phyloP scores from a whole-genome alignment of 2,113 vertebrate species.

The Jacana jacana region DNA sequence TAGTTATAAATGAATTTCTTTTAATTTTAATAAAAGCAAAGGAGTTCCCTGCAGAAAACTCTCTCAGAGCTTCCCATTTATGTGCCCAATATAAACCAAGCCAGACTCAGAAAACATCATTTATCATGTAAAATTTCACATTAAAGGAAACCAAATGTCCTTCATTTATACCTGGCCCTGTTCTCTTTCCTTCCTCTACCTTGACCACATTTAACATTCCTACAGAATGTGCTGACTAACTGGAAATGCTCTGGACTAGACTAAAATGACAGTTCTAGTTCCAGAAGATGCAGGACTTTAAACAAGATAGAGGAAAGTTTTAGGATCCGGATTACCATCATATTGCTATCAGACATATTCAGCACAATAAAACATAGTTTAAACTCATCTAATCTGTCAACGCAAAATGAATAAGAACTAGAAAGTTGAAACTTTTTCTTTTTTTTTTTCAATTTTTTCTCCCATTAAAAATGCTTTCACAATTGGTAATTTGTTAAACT shows the following conservation, averaged over 20 bases:
- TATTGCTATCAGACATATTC: not conserved
- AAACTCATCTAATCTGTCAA: not conserved
- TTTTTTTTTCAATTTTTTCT: not conserved
- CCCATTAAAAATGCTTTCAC: not conserved
- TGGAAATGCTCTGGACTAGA: not conserved
- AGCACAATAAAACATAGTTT: not conserved
- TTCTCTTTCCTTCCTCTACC: not conserved
- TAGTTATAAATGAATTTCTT: not conserved
- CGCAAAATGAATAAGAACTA: not conserved
- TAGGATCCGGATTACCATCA: not conserved
- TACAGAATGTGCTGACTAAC: not conserved
- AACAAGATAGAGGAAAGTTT: not conserved
- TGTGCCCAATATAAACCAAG: not conserved
- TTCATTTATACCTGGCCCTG: not conserved
- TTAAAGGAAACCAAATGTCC: not conserved
- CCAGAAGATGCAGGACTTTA: not conserved
- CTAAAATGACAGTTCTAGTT: not conserved
- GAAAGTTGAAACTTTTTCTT: not conserved
- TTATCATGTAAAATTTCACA: not conserved
- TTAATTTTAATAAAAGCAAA: constrained; percentile 2
- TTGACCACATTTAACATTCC: not conserved
- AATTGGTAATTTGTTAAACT: not conserved
- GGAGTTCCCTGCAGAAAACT: not conserved
- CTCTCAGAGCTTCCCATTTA: not conserved
- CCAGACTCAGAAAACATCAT: not conserved